Evolutionary conservation across 1,140 invertebrate genomes (phyloP).

Genomic region (Diabrotica virgifera): DNA sequence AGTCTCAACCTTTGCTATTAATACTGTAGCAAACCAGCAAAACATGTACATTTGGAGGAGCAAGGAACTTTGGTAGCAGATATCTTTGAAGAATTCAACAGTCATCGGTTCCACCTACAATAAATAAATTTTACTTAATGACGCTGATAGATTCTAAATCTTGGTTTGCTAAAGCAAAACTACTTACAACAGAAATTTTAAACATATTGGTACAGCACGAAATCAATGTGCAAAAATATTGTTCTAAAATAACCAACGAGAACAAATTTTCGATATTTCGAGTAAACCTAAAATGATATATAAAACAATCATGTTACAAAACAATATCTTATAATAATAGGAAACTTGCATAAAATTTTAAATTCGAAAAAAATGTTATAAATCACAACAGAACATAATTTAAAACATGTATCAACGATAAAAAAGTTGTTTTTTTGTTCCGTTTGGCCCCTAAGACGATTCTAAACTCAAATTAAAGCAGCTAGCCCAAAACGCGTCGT

Average conservation of each 20-base stretch:
- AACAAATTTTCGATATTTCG: constrained; percentile 5
- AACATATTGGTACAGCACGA: neutral
- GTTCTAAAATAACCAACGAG: neutral
- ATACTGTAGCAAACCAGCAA: neutral
- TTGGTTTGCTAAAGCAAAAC: neutral
- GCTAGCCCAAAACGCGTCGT: neutral
- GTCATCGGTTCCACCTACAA: neutral
- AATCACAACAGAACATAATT: too few relatives aligned
- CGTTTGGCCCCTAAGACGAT: too few relatives aligned
- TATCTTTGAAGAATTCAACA: neutral
- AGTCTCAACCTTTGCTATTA: neutral
- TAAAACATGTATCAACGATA: too few relatives aligned
- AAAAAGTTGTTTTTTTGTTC: too few relatives aligned
- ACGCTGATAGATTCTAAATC: neutral
- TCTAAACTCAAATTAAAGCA: too few relatives aligned
- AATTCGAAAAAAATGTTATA: too few relatives aligned
- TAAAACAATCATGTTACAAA: too few relatives aligned
- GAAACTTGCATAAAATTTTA: neutral
- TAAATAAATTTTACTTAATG: neutral
- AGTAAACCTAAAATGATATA: neutral
- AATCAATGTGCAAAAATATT: neutral
- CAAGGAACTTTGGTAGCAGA: neutral
- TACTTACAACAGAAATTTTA: neutral
- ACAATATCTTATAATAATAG: neutral
- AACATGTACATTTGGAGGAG: neutral